These are phyloP conservation scores for Dromococcyx pavoninus DNA, from an alignment of 2,797 vertebrate species.

Conservation along the genomic window DNA sequence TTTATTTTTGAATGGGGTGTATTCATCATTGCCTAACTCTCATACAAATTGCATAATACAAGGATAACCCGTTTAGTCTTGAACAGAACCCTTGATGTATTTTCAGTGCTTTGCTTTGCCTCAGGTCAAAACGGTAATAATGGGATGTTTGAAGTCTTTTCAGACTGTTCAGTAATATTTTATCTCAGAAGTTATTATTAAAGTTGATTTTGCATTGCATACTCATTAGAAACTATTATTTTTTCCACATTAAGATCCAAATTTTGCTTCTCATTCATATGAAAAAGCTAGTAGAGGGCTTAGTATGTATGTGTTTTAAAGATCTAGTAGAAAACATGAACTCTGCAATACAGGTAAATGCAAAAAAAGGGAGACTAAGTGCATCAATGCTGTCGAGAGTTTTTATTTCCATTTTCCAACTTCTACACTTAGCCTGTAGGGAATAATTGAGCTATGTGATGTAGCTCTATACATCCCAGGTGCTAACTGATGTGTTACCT, in stretches of 20 bases:
- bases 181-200: constrained; percentile 47
- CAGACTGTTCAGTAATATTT: constrained; percentile 45
- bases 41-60: constrained; percentile 33
- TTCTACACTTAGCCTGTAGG: background rate
- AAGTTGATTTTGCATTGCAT: constrained; percentile 29
- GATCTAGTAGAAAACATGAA: background rate
- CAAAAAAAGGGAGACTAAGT: background rate
- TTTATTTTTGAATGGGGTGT: background rate
- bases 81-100: constrained; percentile 52
- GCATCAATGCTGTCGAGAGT: background rate
- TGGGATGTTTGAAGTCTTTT: constrained; percentile 61
- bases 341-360: background rate
- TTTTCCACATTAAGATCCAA: background rate
- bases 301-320: background rate
- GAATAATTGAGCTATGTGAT: background rate
- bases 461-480: background rate
- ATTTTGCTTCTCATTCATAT: constrained; percentile 3
- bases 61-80: constrained; percentile 57
- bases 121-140: constrained; percentile 58
- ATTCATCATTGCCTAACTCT: constrained; percentile 17
- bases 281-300: background rate
- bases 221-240: constrained; percentile 28
- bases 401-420: constrained; percentile 14
- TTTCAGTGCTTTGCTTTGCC: constrained; percentile 56
- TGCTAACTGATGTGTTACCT: no score